A percentile compares a stretch with the other conserved stretches of the same genome.
These are phyloP conservation scores for Chelidonichthys spinosus DNA, from an alignment of 2,797 vertebrate genomes.

Conservation along the genomic window DNA sequence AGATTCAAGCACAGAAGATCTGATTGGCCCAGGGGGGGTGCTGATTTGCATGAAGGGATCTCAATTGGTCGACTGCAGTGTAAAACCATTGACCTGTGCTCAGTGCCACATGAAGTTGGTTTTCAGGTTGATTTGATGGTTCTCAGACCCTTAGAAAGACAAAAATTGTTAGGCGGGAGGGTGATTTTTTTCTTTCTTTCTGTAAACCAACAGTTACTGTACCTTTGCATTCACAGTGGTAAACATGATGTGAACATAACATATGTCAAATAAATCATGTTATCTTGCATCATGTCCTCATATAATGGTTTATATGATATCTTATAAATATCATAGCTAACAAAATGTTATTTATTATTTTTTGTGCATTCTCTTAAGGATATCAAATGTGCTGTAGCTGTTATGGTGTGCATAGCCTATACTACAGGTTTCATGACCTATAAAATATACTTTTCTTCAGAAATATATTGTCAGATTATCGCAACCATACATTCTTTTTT, in stretches of 20 bases:
- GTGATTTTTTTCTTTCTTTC: neutral
- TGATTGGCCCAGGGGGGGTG: conserved; percentile 49
- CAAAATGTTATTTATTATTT: neutral
- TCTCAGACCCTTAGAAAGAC: conserved; percentile 15
- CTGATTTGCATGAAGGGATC: conserved; percentile 58
- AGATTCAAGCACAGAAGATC: conserved; percentile 33
- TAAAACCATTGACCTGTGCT: conserved; percentile 65
- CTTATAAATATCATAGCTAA: neutral
- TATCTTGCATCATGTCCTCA: neutral
- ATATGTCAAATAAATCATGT: neutral
- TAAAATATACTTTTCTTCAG: neutral
- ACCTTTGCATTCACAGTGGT: neutral
- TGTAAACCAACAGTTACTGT: neutral
- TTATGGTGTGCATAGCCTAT: neutral
- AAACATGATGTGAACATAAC: neutral
- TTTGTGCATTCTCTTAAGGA: neutral
- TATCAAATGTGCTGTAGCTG: neutral
- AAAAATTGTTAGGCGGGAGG: conserved; percentile 11
- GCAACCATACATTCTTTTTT: neutral
- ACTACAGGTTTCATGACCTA: neutral
- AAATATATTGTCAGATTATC: neutral
- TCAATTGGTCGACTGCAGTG: conserved; percentile 57
- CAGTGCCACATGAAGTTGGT: conserved; percentile 57
- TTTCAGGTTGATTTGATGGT: conserved; percentile 60
- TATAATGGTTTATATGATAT: neutral